A percentile compares a stretch with the other conserved stretches of the same genome.
Conservation (phyloP, 1,140 invertebrate genomes). For the Drosophila repleta region DNA sequence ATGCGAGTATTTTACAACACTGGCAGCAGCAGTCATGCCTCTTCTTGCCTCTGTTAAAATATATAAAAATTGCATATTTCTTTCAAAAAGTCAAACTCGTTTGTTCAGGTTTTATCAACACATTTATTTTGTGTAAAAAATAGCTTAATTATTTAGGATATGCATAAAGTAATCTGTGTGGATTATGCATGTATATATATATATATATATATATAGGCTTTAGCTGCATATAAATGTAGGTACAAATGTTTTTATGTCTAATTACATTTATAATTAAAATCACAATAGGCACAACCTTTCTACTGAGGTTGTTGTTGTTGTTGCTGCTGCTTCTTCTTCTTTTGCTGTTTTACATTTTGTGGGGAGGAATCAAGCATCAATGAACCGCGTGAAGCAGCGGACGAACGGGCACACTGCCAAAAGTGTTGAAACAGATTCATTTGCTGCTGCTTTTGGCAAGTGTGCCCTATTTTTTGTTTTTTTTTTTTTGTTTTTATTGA, state of each 20-base stretch:
- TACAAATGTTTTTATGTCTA: slow-evolving; percentile 30
- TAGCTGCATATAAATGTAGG: slow-evolving; percentile 26
- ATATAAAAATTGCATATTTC: neutral
- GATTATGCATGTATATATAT: neutral
- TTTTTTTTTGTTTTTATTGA: neutral
- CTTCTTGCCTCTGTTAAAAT: no score
- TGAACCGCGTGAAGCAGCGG: slow-evolving; percentile 14
- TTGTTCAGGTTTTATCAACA: slow-evolving; percentile 12
- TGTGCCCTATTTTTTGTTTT: slow-evolving; percentile 60
- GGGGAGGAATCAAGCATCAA: slow-evolving; percentile 60
- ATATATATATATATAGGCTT: slow-evolving; percentile 23
- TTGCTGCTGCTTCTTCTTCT: neutral
- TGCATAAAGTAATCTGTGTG: slow-evolving; percentile 7
- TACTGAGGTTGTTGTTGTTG: slow-evolving; percentile 1
- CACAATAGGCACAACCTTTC: slow-evolving; percentile 52
- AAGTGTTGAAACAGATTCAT: slow-evolving; percentile 62
- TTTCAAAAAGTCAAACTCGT: neutral
- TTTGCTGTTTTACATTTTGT: slow-evolving; percentile 43
- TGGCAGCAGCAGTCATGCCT: no score
- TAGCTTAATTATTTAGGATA: slow-evolving; percentile 32
- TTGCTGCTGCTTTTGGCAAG: slow-evolving; percentile 32
- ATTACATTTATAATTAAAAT: slow-evolving; percentile 60
- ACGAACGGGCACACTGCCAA: slow-evolving; percentile 55
- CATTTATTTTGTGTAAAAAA: slow-evolving; percentile 10
- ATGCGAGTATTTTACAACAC: no score